A percentile compares a stretch with the other conserved stretches of the same genome.
Evolutionary conservation across 2,113 vertebrate genomes (phyloP).

Genomic region (Brachyhypopomus occidentalis): DNA sequence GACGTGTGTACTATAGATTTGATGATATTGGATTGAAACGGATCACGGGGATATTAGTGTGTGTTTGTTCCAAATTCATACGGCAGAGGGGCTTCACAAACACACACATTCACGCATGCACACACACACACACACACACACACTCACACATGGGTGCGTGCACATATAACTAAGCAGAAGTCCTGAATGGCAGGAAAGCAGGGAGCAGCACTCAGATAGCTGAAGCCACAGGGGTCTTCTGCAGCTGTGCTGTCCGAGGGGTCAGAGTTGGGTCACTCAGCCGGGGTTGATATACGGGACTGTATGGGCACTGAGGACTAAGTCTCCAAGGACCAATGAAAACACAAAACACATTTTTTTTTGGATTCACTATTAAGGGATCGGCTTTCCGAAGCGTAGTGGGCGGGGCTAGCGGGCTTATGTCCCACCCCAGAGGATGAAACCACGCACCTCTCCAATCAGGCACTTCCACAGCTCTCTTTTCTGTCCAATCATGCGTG

Average conservation of each 20-base stretch:
- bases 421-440: no score
- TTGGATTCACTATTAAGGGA: no score
- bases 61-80: background rate
- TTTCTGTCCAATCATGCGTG: background rate
- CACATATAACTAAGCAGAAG: conserved; percentile 35
- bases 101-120: background rate
- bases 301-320: no score
- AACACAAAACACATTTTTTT: no score
- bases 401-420: no score
- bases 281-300: no score
- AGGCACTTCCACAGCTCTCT: background rate
- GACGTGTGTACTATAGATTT: background rate
- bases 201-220: background rate
- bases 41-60: background rate
- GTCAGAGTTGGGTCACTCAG: no score
- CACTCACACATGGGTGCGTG: conserved; percentile 33
- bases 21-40: background rate
- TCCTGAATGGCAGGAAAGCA: background rate
- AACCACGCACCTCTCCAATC: no score
- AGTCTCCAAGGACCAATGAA: no score
- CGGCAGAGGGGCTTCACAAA: no score
- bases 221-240: background rate
- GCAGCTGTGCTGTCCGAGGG: no score
- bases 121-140: conserved; percentile 24
- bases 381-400: no score